These are phyloP conservation scores for Cantharis rufa DNA, from an alignment of 2,888 invertebrate species.

Conservation along the genomic window DNA sequence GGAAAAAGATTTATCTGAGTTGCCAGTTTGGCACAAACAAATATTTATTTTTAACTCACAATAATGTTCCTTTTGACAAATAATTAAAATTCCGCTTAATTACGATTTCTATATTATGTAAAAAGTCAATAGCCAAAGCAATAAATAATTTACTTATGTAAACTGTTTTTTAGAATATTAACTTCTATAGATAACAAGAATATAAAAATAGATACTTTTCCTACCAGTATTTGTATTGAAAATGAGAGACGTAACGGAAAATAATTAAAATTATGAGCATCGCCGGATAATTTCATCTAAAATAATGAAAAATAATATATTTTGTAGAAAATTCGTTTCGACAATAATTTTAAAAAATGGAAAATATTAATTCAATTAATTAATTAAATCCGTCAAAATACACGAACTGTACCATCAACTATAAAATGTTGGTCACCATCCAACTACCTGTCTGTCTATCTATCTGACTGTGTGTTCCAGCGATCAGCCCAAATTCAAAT, in stretches of 20 bases:
- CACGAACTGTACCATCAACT: no score
- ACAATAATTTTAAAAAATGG: no score
- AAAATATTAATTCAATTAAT: no score
- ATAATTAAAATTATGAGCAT: background rate
- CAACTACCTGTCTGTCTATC: background rate
- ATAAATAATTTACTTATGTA: background rate
- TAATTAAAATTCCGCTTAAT: background rate
- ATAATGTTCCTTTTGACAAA: background rate
- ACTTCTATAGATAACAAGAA: background rate
- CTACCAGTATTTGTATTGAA: background rate
- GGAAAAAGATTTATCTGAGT: background rate
- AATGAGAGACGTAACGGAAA: background rate
- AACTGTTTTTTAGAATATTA: background rate
- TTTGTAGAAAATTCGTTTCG: no score
- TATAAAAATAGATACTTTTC: background rate
- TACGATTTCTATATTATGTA: background rate
- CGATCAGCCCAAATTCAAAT: no score
- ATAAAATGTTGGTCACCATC: background rate
- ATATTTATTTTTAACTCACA: background rate
- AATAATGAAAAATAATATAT: background rate
- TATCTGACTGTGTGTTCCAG: background rate
- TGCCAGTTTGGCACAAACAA: constrained; percentile 1
- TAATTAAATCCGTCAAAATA: no score
- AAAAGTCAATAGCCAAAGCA: background rate
- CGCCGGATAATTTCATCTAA: background rate